These are phyloP conservation scores for Eidolon helvum DNA, from an alignment of 2,113 vertebrate species.

Conservation along the genomic window DNA sequence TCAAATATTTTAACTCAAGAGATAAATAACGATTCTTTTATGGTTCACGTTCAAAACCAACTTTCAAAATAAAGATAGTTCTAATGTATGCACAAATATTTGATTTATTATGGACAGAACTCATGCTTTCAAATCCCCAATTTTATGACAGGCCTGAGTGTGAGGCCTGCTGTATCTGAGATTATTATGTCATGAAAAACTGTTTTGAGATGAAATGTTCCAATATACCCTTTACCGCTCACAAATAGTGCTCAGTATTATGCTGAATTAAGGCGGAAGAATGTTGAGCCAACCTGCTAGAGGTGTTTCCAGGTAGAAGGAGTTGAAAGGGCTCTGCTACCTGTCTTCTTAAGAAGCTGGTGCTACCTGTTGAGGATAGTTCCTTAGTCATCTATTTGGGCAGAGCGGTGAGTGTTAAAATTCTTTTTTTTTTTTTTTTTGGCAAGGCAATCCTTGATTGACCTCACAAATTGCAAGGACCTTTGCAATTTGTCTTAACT, in stretches of 20 bases:
- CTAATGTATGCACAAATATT: background rate
- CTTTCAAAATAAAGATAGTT: background rate
- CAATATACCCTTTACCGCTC: background rate
- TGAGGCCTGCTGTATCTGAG: background rate
- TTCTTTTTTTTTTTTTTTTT: background rate
- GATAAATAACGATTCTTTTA: background rate
- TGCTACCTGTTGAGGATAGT: background rate
- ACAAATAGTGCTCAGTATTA: background rate
- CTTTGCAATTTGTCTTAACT: background rate
- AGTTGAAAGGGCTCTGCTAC: conserved; percentile 1
- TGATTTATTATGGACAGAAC: background rate
- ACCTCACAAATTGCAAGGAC: too few relatives aligned
- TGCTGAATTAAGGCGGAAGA: conserved; percentile 38
- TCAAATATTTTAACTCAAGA: background rate
- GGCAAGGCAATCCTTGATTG: too few relatives aligned
- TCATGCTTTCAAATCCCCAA: background rate
- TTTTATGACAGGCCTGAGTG: background rate
- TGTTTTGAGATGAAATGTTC: background rate
- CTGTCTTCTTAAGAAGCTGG: conserved; percentile 28
- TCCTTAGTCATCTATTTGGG: background rate
- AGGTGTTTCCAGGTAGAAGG: conserved; percentile 59
- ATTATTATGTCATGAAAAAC: background rate
- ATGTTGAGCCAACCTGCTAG: background rate
- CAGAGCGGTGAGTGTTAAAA: background rate
- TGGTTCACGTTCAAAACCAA: background rate